These are phyloP conservation scores for Fabriciana adippe DNA, from an alignment of 2,888 invertebrate species.

Conservation along the genomic window DNA sequence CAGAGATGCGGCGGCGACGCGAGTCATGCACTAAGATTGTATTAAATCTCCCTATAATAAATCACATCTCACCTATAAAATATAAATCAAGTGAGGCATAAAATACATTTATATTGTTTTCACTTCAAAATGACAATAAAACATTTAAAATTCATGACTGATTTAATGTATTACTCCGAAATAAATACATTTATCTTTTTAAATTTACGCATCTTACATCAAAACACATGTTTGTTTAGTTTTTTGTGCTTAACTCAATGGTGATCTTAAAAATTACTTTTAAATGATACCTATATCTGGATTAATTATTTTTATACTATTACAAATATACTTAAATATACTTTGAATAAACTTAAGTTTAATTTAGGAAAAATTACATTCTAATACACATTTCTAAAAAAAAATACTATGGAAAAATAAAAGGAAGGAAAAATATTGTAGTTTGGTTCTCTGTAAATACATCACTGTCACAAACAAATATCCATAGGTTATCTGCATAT, in stretches of 20 bases:
- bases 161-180: slow-evolving; percentile 68
- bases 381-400: no score
- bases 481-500: no score
- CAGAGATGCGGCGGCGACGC: slow-evolving; percentile 44
- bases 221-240: slow-evolving; percentile 49
- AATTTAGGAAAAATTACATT: no score
- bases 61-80: slow-evolving; percentile 78
- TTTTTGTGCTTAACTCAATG: slow-evolving; percentile 3
- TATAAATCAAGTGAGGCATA: slow-evolving; percentile 77
- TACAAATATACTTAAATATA: no score
- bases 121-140: slow-evolving; percentile 77
- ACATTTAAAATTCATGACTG: slow-evolving; percentile 77
- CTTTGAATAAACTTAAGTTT: no score
- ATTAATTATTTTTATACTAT: no score
- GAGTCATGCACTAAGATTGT: slow-evolving; percentile 60
- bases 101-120: slow-evolving; percentile 81
- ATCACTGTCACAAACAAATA: no score
- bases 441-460: no score
- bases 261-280: neutral
- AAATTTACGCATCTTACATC: slow-evolving; percentile 49
- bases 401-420: no score
- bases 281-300: neutral
- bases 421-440: no score
- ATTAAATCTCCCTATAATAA: slow-evolving; percentile 70
- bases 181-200: slow-evolving; percentile 56